phyloP scores from a whole-genome alignment of 2,797 vertebrate genomes.

The Poeciliopsis paucimaculata region DNA sequence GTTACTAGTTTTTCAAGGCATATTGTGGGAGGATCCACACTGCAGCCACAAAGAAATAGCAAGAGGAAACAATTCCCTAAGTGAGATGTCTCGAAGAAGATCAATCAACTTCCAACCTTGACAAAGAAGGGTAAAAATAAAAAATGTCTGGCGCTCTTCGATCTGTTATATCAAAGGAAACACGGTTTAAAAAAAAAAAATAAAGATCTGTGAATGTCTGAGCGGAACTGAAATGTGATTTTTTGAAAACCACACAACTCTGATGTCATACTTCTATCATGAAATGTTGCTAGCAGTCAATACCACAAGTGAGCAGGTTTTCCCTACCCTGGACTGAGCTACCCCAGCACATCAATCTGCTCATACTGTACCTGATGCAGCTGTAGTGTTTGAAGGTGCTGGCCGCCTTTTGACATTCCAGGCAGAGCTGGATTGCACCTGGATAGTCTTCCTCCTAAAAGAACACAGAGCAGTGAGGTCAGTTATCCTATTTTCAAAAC shows the following conservation, averaged over 20 bases:
- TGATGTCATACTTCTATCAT: constrained; percentile 2
- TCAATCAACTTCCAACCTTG: constrained; percentile 10
- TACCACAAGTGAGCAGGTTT: background rate
- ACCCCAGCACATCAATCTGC: constrained; percentile 17
- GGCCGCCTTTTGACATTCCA: constrained; percentile 98
- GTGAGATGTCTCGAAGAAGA: constrained; percentile 1
- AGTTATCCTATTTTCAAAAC: constrained; percentile 3
- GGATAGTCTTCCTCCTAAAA: constrained; percentile 97
- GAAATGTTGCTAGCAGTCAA: background rate
- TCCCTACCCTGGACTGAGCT: background rate
- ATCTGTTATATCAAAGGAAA: constrained; percentile 12
- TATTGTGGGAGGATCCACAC: background rate
- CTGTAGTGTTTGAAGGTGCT: constrained; percentile 99
- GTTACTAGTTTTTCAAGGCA: background rate
- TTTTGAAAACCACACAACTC: background rate
- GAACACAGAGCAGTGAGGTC: constrained; percentile 19
- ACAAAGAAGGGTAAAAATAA: background rate
- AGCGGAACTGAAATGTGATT: constrained; percentile 1
- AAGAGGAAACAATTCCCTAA: background rate
- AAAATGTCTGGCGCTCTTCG: background rate
- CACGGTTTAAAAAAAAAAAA: background rate
- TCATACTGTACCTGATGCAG: constrained; percentile 91
- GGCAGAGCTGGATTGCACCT: constrained; percentile 96
- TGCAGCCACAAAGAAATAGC: background rate
- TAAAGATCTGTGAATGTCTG: background rate